Conservation (phyloP, 2,888 invertebrate genomes). For the Leptinotarsa juncta region DNA sequence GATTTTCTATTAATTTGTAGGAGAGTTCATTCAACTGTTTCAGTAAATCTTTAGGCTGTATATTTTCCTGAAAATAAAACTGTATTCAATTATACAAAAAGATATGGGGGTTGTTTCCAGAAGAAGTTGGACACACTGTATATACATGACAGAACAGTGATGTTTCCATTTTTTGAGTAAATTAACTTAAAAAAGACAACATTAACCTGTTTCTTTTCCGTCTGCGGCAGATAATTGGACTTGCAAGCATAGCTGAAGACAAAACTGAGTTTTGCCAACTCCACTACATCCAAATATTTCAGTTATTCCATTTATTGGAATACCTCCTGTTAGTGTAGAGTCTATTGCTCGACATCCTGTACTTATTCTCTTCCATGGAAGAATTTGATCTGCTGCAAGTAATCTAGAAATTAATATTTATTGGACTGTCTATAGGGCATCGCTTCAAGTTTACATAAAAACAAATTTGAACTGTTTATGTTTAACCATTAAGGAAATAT, state of each 20-base stretch:
- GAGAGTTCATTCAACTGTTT: too few species aligned
- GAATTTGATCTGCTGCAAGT: conserved; percentile 48
- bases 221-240: conserved; percentile 72
- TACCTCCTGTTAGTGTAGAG: conserved; percentile 74
- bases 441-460: not conserved
- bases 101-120: not conserved
- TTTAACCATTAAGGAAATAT: too few species aligned
- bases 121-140: too few species aligned
- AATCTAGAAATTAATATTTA: not conserved
- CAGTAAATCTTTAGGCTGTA: too few species aligned
- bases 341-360: conserved; percentile 74
- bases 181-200: not conserved
- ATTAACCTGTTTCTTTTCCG: conserved; percentile 68
- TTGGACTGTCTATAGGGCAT: not conserved
- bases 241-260: conserved; percentile 76
- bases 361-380: conserved; percentile 58
- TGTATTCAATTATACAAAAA: not conserved
- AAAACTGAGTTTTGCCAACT: conserved; percentile 85
- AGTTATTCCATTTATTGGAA: conserved; percentile 75
- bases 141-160: too few species aligned
- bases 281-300: conserved; percentile 87
- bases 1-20: too few species aligned
- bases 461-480: too few species aligned
- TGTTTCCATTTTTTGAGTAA: too few species aligned
- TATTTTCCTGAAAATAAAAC: too few species aligned